Evolutionary conservation across 2,888 invertebrate species (phyloP).

Genomic region (Tenodera sinensis): DNA sequence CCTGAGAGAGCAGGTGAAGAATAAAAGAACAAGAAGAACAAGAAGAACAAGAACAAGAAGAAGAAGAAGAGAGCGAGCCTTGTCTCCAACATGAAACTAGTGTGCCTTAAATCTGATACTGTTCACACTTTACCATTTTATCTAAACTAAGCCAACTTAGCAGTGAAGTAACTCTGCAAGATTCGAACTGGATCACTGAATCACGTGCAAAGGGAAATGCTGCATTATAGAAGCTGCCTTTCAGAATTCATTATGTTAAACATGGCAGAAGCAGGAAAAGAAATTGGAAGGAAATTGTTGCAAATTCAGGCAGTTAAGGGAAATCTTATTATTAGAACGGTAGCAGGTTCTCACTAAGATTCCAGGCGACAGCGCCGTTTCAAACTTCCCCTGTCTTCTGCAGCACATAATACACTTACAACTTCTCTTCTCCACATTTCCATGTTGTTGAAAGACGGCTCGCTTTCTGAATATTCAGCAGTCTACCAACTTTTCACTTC

Average conservation of each 20-base stretch:
- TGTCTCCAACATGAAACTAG: too few relatives aligned
- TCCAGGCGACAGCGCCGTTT: not conserved
- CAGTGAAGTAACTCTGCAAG: too few relatives aligned
- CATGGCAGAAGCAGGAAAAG: not conserved
- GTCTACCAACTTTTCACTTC: not conserved
- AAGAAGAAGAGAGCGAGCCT: too few relatives aligned
- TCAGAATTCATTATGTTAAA: not conserved
- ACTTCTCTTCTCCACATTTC: not conserved
- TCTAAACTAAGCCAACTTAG: too few relatives aligned
- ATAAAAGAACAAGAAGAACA: too few relatives aligned
- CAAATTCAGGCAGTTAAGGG: not conserved
- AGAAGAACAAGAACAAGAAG: too few relatives aligned
- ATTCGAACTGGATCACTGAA: not conserved
- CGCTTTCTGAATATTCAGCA: conserved; percentile 13
- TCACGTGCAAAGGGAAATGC: not conserved
- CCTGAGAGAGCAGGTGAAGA: too few relatives aligned
- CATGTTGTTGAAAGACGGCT: not conserved
- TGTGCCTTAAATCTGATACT: too few relatives aligned
- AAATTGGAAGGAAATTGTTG: not conserved
- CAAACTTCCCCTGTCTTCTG: not conserved
- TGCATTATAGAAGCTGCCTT: not conserved
- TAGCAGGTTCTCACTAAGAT: not conserved
- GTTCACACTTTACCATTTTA: too few relatives aligned
- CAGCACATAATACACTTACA: not conserved
- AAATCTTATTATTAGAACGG: not conserved